Percentiles rank a stretch among this genome's conserved stretches.
Conservation (phyloP, 2,888 invertebrate genomes). For the Caradrina clavipalpis region DNA sequence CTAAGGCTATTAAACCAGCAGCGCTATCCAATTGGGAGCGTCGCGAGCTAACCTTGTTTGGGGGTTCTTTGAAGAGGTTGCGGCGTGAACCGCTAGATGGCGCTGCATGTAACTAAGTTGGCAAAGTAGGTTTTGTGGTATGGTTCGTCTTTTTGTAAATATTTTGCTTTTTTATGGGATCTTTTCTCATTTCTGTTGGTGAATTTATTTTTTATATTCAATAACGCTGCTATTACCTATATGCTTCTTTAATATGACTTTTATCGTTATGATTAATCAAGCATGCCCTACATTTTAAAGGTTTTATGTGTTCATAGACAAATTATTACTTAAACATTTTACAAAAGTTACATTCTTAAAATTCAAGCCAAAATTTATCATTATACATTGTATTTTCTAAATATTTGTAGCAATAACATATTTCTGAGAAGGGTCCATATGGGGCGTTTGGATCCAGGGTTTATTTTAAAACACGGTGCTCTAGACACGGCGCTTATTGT, state of each 20-base stretch:
- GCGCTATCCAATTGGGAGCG: constrained; percentile 54
- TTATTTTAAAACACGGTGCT: too few species aligned
- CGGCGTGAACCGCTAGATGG: constrained; percentile 50
- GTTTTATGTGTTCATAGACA: too few species aligned
- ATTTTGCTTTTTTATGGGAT: constrained; percentile 2
- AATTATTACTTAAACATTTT: too few species aligned
- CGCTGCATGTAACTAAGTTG: constrained; percentile 48
- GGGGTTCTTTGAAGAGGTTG: constrained; percentile 54
- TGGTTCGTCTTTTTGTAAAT: constrained; percentile 18
- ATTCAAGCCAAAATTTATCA: background rate
- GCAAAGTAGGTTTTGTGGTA: constrained; percentile 15
- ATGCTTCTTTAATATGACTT: too few species aligned
- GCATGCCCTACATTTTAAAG: too few species aligned
- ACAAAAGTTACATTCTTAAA: background rate
- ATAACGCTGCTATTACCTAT: too few species aligned
- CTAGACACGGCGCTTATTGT: too few species aligned
- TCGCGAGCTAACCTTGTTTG: constrained; percentile 54
- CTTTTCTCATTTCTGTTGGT: background rate
- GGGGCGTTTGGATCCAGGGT: too few species aligned
- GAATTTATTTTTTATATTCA: too few species aligned
- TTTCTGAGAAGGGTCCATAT: too few species aligned
- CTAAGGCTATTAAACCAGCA: constrained; percentile 43
- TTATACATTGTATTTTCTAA: background rate
- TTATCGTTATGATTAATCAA: too few species aligned
- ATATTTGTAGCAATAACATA: too few species aligned